Evolutionary conservation across 1,140 invertebrate species (phyloP), one percentile per base, ranked within the genome.

Genomic region (Thereuonema tuberculata): DNA sequence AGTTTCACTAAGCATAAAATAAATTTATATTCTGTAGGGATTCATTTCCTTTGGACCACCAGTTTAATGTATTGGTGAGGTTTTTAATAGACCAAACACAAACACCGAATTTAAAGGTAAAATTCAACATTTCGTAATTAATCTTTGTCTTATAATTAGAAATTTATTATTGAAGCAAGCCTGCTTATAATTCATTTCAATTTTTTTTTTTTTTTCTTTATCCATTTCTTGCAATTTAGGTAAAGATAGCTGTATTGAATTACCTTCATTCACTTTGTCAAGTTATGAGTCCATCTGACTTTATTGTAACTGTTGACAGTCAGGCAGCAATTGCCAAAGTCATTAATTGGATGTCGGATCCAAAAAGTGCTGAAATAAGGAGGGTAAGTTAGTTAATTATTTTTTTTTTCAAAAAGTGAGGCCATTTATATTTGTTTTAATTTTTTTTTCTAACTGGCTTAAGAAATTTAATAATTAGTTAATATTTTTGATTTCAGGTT

Each of bases 51-150:
- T 76, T 73, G 59, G 79, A 83, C 61, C 74, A 80, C 57, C 78
- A 85, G 66, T 76, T 86, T 65, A 76, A 76, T 59, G 77, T 78
- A 47, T 74, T 85, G 37, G 78, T 81, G 64, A 76, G 85, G 70
- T 92, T 93, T 74, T 75, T 96, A 20, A 84, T 85, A 49, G 93
- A 96, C 75, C 82, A 85, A 15, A 88, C 90, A 9, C 89, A 95
- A 72, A 92, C 89, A 15, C 91, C 89, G 1, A 93, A 89, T 67
- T 78, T 83, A 0, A 89, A 87, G 70, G 89, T 92, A 26, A 87
- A 87, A 24, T 17, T 5, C 5, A 50, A n/a, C 21, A 12, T 21
- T 50, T 50, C 3, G 21, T 50, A 50, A 50, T n/a, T 9, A 5
- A 9, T 55, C 17, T 29, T 5, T 27, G 27, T 55, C 3, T 27